Base-by-base conservation (phyloP, 1,140 invertebrate species). In the Reticulitermes speratus region DNA sequence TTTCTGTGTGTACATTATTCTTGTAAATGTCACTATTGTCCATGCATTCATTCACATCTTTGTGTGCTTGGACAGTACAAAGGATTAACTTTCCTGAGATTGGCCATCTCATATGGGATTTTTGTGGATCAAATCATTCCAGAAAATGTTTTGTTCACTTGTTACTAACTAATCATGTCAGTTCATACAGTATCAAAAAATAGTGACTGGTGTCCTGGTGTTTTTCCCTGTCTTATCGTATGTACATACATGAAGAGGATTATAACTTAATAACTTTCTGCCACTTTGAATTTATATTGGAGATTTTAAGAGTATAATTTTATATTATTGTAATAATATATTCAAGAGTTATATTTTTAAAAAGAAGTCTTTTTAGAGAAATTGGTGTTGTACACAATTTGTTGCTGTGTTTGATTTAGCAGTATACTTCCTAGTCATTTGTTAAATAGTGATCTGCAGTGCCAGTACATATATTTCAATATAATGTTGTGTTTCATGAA, bases 331-430 rank as follows among this genome's bases (percentile, higher is more conserved):
- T 55, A 55, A 55, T 75, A 75, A 75, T 75, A 75, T 75, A 75
- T 75, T 75, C 65, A 75, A 75, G 65, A 75, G 65, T 75, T 75
- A 75, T 75, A 75, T 75, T 75, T 75, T 75, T 75, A n/a, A 75
- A 75, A 30, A 30, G 25, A 75, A 9, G 14, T 30, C 25, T 75
- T 75, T 55, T 75, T 75, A 75, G 9, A 30, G 25, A 75, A 75
- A n/a, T 75, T 75, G 65, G 25, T 75, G 52, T 12, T 55, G 65
- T 75, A 30, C n/a, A 30, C 16, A 11, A 11, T 75, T 30, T 75
- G 25, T 75, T 75, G n/a, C 9, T 75, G 25, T 75, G 9, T 75
- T 75, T 75, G 7, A 75, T 75, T 75, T 75, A 9, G n/a, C 25
- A 30, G 9, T n/a, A 75, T 11, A 25, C 25, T n/a, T 75, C 65